Base-by-base conservation (phyloP, 2,888 invertebrate species). In the Timema cristinae region DNA sequence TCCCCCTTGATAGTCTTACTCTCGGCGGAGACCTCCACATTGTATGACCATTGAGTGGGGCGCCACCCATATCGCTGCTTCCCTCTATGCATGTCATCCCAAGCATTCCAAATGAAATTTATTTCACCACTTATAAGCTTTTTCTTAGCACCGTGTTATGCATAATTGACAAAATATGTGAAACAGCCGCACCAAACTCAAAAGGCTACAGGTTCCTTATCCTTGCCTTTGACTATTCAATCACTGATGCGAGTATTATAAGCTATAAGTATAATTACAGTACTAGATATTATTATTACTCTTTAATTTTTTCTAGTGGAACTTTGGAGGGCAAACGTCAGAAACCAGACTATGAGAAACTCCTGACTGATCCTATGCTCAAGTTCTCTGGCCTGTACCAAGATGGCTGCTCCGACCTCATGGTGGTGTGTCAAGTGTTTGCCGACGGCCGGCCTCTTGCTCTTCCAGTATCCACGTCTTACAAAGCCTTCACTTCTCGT, bases 351-450 rank as follows among this genome's bases (percentile, higher is more conserved):
- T 96, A 94, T 86, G 93, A 94, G 79, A 92, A 94, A 80, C 83
- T 98, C 6, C 84, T 97, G 0, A 87, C 90, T 47, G 93, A 97
- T 80, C 96, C 97, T 0, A 90, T 95, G 86, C 85, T 97, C 69
- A 93, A 94, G 79, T 96, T 92, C 82, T 95, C 95, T 0, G 97
- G 97, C 0, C 83, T 94, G 2, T 94, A 93, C 80, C 91, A 93
- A 75, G 90, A 92, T 73, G 89, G 90, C 7, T 92, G 91, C 81
- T 92, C 97, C 0, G 95, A 98, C 80, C 86, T 98, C 76, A 91
- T 92, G 81, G 95, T 97, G 10, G 91, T 92, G 0, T 90, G 94
- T 77, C 94, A 96, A 83, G 87, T 97, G 11, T 90, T 89, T 81
- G 90, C 92, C 75, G 91, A 94, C 79, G 92, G 92, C 68, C 87